Evolutionary conservation across 2,888 invertebrate species (phyloP), one percentile per base, ranked within the genome.

Genomic region (Melinaea menophilus): DNA sequence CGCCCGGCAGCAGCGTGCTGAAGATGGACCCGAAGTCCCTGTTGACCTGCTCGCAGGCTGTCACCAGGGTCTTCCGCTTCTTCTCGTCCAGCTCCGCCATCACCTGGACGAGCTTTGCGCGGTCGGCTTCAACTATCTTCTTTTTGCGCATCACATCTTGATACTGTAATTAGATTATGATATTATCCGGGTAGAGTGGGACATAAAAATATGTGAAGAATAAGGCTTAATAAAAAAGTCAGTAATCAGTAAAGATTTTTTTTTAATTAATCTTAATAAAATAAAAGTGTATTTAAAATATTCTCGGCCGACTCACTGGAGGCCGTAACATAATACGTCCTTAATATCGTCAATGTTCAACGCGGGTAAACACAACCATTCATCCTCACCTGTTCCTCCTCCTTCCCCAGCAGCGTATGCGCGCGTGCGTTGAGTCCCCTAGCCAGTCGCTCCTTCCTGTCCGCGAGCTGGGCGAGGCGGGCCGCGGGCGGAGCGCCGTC

Each of bases 1-100:
- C 96, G 0, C 98, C 98, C 2, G 98, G 97, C 73, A 99, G 91
- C 68, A 99, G 90, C 2, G 96, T 95, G 67, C 94, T 94, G 88
- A 99, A 99, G 81, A 99, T 99, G 41, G 96, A 95, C 9, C 97
- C 96, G 84, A 99, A 99, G 90, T 99, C 98, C 78, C 93, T 92
- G 80, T 97, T 97, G 0, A 99, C 98, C 76, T 94, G 94, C 71
- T 94, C 93, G 92, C 96, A 97, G 2, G 99, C 99, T 61, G 93
- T 90, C 61, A 94, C 88, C 13, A 99, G 88, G 9, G 97, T 95
- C 69, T 93, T 92, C 76, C 95, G 95, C 85, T 99, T 99, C 88
- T 98, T 96, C 75, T 95, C 94, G 83, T 99, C 99, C 79, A 99
- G 91, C 78, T 96, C 95, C 31, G 92, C 92, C 76, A 99, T 98